Evolutionary conservation across 2,888 invertebrate species (phyloP).

Genomic region (Cacoxenus indagator): DNA sequence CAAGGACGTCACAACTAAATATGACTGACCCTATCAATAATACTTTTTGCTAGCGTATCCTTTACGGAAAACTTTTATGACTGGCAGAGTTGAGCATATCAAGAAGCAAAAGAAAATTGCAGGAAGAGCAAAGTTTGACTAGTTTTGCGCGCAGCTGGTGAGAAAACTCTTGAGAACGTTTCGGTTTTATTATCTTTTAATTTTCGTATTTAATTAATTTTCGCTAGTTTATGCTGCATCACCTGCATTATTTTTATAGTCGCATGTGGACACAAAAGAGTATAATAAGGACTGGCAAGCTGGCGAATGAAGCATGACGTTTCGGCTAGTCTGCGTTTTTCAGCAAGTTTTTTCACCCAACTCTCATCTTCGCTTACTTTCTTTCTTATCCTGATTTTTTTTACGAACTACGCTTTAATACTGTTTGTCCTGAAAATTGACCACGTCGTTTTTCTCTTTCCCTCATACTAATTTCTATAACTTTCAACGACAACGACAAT

Average conservation of each 20-base stretch:
- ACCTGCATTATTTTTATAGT: neutral
- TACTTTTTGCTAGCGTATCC: too few species aligned
- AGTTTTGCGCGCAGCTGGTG: neutral
- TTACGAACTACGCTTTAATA: too few species aligned
- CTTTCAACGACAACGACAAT: neutral
- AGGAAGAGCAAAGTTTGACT: neutral
- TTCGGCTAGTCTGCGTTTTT: neutral
- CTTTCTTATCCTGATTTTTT: too few species aligned
- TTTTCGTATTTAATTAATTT: conserved; percentile 15
- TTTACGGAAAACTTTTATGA: too few species aligned
- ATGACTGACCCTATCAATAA: neutral
- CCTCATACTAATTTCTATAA: neutral
- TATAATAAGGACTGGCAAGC: neutral
- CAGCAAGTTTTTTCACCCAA: too few species aligned
- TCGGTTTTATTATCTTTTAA: conserved; percentile 11
- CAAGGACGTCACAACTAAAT: too few species aligned
- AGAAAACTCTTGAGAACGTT: neutral
- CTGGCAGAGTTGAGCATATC: too few species aligned
- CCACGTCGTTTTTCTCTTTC: neutral
- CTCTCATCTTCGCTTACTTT: too few species aligned
- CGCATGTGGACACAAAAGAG: neutral
- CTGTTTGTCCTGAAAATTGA: too few species aligned
- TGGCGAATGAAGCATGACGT: too few species aligned
- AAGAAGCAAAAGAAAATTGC: neutral
- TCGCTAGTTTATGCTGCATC: neutral